A percentile compares a stretch with the other conserved stretches of the same genome.
These are phyloP conservation scores for Poeciliopsis paucimaculata DNA, from an alignment of 2,797 vertebrate species.

Conservation along the genomic window DNA sequence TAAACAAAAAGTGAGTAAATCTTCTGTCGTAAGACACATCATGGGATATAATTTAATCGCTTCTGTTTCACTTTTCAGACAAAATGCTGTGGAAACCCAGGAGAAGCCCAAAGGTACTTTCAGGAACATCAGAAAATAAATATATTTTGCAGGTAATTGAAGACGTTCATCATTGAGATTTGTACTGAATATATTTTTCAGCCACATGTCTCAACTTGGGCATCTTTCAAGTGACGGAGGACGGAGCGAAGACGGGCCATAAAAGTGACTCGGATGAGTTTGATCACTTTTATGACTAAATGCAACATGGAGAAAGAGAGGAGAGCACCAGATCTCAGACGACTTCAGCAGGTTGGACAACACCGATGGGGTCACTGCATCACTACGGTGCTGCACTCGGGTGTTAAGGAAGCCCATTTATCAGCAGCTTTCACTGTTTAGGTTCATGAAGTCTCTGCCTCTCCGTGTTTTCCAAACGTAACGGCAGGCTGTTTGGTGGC, in stretches of 20 bases:
- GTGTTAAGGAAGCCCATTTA: not conserved
- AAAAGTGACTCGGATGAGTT: conserved; percentile 72
- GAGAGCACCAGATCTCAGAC: not conserved
- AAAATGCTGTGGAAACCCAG: conserved; percentile 27
- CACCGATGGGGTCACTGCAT: not conserved
- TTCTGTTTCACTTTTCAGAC: conserved; percentile 44
- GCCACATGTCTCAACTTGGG: conserved; percentile 36
- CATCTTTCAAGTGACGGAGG: conserved; percentile 41
- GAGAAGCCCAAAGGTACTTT: conserved; percentile 62
- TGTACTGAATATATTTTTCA: conserved; percentile 30
- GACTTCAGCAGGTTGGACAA: not conserved
- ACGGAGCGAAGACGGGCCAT: conserved; percentile 5
- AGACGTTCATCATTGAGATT: conserved; percentile 1
- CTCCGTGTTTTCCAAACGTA: not conserved
- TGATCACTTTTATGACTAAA: conserved; percentile 80
- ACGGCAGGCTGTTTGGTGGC: not conserved
- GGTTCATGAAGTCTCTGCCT: not conserved
- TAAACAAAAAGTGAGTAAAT: conserved; percentile 56
- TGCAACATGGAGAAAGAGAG: not conserved
- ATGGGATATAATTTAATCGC: not conserved
- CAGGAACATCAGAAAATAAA: not conserved
- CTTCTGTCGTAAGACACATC: not conserved
- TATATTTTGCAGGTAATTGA: not conserved
- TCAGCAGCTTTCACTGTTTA: not conserved
- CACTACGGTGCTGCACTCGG: not conserved